Conservation (phyloP, 30 jellyfish, hydroid and myxozoan genomes). For the Hydractinia symbiolongicarpus region DNA sequence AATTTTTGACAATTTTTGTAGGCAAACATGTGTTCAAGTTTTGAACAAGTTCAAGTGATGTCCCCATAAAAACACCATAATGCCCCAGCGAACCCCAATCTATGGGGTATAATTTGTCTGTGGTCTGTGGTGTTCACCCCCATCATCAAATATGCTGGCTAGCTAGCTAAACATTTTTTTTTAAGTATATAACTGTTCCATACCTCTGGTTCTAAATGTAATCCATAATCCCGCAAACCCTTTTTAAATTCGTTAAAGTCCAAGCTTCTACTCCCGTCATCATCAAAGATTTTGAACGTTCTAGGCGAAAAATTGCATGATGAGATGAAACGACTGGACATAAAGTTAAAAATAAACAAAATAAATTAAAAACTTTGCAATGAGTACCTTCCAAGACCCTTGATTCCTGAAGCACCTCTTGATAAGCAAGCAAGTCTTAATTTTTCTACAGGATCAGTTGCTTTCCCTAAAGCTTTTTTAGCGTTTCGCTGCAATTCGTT, state of each 20-base stretch:
- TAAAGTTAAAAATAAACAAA: not conserved
- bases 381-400: constrained; percentile 86
- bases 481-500: constrained; percentile 81
- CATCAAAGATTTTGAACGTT: constrained; percentile 67
- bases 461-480: constrained; percentile 36
- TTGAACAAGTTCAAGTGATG: too few species aligned
- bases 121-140: too few species aligned
- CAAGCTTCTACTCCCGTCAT: constrained; percentile 65
- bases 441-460: constrained; percentile 75
- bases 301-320: constrained; percentile 19
- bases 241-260: constrained; percentile 69
- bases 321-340: not conserved
- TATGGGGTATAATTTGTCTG: too few species aligned
- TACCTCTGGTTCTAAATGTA: constrained; percentile 50
- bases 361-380: not conserved
- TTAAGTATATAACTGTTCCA: not conserved
- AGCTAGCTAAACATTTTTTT: too few species aligned
- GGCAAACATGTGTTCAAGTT: too few species aligned
- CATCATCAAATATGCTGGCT: too few species aligned
- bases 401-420: constrained; percentile 90
- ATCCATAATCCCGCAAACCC: constrained; percentile 79
- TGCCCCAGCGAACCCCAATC: too few species aligned
- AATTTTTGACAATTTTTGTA: too few species aligned
- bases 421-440: constrained; percentile 83
- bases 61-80: too few species aligned